These are phyloP conservation scores for Panonychus citri DNA, from an alignment of 1,140 invertebrate species.

Conservation along the genomic window DNA sequence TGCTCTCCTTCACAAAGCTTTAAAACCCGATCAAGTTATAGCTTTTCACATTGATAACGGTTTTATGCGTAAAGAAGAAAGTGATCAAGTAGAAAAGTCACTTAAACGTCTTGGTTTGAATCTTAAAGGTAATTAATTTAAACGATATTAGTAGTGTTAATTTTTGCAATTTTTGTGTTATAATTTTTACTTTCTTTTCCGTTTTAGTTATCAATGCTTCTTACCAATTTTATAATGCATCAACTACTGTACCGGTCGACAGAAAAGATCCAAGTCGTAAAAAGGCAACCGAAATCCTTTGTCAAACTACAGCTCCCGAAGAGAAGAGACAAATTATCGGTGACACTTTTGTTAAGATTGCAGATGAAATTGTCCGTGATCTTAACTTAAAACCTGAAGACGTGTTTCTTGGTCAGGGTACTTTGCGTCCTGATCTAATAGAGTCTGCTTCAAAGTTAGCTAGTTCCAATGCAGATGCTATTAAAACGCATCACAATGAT, in stretches of 20 bases:
- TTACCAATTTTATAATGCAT: slow-evolving; percentile 35
- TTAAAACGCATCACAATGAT: slow-evolving; percentile 99
- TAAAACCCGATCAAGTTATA: slow-evolving; percentile 70
- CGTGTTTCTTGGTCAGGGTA: slow-evolving; percentile 55
- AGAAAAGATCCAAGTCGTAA: slow-evolving; percentile 31
- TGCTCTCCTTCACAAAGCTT: slow-evolving; percentile 66
- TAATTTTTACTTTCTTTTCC: not conserved
- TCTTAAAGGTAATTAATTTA: slow-evolving; percentile 39
- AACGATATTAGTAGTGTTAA: too few relatives aligned
- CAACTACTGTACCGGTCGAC: slow-evolving; percentile 46
- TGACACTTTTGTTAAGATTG: slow-evolving; percentile 63
- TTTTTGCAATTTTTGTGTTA: not conserved
- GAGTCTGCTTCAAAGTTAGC: slow-evolving; percentile 77
- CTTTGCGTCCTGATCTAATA: slow-evolving; percentile 86
- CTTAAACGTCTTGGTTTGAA: slow-evolving; percentile 62
- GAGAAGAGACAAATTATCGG: slow-evolving; percentile 97
- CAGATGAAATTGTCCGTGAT: slow-evolving; percentile 54
- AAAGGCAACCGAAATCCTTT: slow-evolving; percentile 60
- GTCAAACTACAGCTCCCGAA: slow-evolving; percentile 66
- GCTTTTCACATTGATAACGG: slow-evolving; percentile 97
- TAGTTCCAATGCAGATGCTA: slow-evolving; percentile 63
- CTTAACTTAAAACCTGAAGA: slow-evolving; percentile 61
- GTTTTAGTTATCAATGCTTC: slow-evolving; percentile 26
- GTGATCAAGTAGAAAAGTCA: slow-evolving; percentile 57
- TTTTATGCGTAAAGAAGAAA: slow-evolving; percentile 93